These are phyloP conservation scores for Exephanes ischioxanthus DNA, from an alignment of 2,888 invertebrate species.

Conservation along the genomic window DNA sequence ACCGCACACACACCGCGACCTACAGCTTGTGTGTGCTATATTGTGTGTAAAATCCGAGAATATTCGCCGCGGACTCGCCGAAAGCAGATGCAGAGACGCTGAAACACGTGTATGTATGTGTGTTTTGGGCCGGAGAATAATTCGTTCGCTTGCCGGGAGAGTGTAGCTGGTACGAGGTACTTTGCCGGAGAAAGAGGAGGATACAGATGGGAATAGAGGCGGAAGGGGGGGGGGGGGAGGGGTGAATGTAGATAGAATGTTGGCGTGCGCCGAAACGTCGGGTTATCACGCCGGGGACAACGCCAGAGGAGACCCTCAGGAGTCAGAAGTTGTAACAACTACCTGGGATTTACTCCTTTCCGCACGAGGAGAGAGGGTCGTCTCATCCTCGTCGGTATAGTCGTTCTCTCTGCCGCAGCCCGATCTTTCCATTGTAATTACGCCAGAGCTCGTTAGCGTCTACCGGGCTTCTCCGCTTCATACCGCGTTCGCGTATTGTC, in stretches of 20 bases:
- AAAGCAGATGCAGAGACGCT: conserved; percentile 39
- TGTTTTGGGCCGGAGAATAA: conserved; percentile 40
- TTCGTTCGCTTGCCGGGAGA: conserved; percentile 28
- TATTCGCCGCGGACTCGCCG: conserved; percentile 46
- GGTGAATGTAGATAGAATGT: conserved; percentile 25
- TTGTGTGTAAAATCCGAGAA: conserved; percentile 60
- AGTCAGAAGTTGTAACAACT: conserved; percentile 73
- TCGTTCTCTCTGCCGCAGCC: conserved; percentile 41
- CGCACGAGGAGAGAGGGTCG: conserved; percentile 1
- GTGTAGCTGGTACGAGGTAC: background rate
- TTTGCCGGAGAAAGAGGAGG: conserved; percentile 33
- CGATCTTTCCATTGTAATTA: conserved; percentile 74
- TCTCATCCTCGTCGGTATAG: background rate
- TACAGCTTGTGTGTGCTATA: conserved; percentile 21
- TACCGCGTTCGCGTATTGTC: conserved; percentile 11
- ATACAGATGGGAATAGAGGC: conserved; percentile 11
- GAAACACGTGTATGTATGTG: conserved; percentile 44
- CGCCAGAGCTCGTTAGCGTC: conserved; percentile 63
- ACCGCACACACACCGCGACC: background rate
- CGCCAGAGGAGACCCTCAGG: conserved; percentile 38
- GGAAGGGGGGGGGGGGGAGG: conserved; percentile 11
- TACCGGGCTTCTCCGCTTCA: background rate
- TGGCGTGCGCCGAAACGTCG: background rate
- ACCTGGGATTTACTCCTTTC: conserved; percentile 71
- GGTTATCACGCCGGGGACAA: conserved; percentile 31